A percentile compares a stretch with the other conserved stretches of the same genome.
Conservation (phyloP, 2,113 vertebrate species). For the Varanus komodoensis region DNA sequence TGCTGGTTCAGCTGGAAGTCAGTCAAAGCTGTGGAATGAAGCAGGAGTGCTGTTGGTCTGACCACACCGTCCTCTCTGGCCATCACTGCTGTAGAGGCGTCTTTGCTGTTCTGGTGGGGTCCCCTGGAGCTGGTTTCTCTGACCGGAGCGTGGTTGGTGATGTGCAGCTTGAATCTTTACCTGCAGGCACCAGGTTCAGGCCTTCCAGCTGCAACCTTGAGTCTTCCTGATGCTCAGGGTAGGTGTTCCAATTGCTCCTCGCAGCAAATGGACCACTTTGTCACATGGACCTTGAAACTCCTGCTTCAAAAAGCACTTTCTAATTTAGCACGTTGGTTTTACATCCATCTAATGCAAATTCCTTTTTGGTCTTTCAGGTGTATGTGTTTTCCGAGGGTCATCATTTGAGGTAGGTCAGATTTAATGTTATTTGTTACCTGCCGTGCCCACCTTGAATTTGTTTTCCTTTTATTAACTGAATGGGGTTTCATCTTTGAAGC, state of each 20-base stretch:
- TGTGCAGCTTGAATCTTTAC: no score
- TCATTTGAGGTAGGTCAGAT: conserved; percentile 85
- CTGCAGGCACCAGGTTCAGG: neutral
- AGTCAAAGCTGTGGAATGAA: neutral
- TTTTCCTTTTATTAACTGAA: conserved; percentile 9
- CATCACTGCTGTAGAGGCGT: neutral
- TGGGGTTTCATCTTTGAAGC: neutral
- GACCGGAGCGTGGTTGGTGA: neutral
- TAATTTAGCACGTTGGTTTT: conserved; percentile 26
- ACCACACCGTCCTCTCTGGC: neutral
- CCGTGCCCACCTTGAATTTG: neutral
- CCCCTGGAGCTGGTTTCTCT: neutral
- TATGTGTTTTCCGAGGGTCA: conserved; percentile 85
- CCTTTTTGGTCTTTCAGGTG: conserved; percentile 79
- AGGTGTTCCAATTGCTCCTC: neutral
- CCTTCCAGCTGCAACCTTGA: neutral
- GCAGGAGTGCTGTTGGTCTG: neutral
- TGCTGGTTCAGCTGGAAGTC: no score
- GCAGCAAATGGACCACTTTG: neutral
- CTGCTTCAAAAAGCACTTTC: neutral
- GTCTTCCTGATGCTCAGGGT: neutral
- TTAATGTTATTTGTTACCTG: neutral
- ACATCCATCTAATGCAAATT: conserved; percentile 49
- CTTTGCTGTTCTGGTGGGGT: neutral
- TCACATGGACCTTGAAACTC: neutral